Evolutionary conservation across 2,888 invertebrate genomes (phyloP).

Genomic region (Alviniconcha strummeri): DNA sequence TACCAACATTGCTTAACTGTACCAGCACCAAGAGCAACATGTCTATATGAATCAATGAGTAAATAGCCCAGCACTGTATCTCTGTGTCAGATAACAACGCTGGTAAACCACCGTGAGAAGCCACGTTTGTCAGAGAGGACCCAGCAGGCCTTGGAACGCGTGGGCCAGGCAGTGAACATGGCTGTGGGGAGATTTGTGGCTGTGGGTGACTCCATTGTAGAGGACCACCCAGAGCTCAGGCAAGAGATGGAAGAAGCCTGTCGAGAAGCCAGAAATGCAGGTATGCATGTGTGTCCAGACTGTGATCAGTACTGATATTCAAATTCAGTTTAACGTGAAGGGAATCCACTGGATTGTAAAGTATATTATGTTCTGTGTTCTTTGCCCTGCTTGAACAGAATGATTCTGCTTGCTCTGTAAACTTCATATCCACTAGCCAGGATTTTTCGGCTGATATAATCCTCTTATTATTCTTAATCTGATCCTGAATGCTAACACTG

Average conservation of each 20-base stretch:
- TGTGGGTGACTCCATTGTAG: constrained; percentile 98
- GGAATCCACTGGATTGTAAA: too few relatives aligned
- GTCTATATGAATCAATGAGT: too few relatives aligned
- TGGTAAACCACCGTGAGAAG: constrained; percentile 85
- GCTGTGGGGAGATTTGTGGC: constrained; percentile 98
- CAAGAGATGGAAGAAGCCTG: constrained; percentile 99
- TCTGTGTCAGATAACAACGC: constrained; percentile 86
- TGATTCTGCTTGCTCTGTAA: too few relatives aligned
- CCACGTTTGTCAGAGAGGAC: constrained; percentile 78
- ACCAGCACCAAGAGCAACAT: too few relatives aligned
- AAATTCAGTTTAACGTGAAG: too few relatives aligned
- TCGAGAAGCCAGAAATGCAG: constrained; percentile 95
- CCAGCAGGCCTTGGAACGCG: constrained; percentile 86
- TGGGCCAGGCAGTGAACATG: constrained; percentile 96
- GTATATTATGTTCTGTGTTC: neutral
- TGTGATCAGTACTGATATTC: neutral
- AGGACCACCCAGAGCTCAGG: constrained; percentile 97
- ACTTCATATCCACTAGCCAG: too few relatives aligned
- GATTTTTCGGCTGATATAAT: too few relatives aligned
- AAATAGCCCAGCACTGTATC: too few relatives aligned
- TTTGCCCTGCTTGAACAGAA: neutral
- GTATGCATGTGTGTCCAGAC: constrained; percentile 75
- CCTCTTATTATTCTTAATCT: too few relatives aligned
- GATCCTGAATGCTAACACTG: too few relatives aligned
- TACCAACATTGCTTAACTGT: too few relatives aligned